Percentiles rank a stretch among this genome's conserved stretches.
Conservation (phyloP, 2,113 vertebrate genomes). For the Sisor rabdophorus region DNA sequence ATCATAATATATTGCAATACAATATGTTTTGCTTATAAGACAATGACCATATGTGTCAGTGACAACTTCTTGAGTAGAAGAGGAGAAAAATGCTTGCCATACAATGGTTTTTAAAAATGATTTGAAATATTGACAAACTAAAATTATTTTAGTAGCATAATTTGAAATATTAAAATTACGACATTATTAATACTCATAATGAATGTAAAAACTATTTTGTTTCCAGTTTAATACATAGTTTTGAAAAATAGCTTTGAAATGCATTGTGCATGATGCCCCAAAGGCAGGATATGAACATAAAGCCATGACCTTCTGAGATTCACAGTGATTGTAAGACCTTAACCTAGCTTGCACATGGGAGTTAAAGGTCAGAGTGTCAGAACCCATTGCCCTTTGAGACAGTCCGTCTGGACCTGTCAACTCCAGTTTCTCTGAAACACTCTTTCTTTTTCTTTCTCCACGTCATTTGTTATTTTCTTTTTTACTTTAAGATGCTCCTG, state of each 20-base stretch:
- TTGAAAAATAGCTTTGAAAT: background rate
- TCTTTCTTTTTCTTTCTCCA: conserved; percentile 29
- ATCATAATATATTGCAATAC: too few relatives aligned
- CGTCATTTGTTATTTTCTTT: background rate
- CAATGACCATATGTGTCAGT: too few relatives aligned
- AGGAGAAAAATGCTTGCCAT: too few relatives aligned
- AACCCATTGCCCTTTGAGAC: conserved; percentile 28
- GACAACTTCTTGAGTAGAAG: too few relatives aligned
- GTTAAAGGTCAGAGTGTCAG: conserved; percentile 2
- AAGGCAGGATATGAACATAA: background rate
- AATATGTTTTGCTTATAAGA: too few relatives aligned
- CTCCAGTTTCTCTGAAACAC: background rate
- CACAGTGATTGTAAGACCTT: background rate
- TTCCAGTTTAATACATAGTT: background rate
- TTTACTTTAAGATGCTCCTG: conserved; percentile 76
- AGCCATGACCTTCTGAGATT: conserved; percentile 9
- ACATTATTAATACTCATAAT: too few relatives aligned
- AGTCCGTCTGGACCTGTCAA: background rate
- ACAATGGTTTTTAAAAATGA: too few relatives aligned
- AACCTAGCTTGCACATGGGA: background rate
- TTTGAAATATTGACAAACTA: too few relatives aligned
- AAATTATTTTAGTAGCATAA: too few relatives aligned
- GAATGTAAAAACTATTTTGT: background rate
- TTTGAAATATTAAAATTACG: too few relatives aligned
- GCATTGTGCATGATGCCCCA: background rate